A percentile compares a stretch with the other conserved stretches of the same genome.
Conservation (phyloP, 2,888 invertebrate genomes). For the Platerodrilus igneus region DNA sequence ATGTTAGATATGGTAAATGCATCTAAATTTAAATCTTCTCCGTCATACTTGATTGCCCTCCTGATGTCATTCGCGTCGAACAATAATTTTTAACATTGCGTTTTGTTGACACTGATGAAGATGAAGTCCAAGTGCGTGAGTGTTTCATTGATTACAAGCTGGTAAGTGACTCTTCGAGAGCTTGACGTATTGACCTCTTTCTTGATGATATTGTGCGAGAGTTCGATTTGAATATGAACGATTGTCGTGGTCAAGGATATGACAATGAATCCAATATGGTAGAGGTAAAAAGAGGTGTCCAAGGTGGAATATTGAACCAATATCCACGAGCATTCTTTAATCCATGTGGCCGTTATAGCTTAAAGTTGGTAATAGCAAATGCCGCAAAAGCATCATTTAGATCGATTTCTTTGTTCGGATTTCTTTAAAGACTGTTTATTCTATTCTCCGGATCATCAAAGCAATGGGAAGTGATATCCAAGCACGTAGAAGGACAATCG, state of each 20-base stretch:
- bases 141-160: slow-evolving; percentile 11
- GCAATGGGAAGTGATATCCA: not conserved
- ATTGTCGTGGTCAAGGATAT: slow-evolving; percentile 8
- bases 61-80: slow-evolving; percentile 7
- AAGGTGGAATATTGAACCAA: slow-evolving; percentile 21
- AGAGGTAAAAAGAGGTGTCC: slow-evolving; percentile 20
- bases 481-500: slow-evolving; percentile 1
- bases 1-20: slow-evolving; percentile 4
- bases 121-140: slow-evolving; percentile 8
- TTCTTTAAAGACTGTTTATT: not conserved
- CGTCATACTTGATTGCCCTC: slow-evolving; percentile 8
- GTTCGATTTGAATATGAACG: slow-evolving; percentile 8
- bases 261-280: slow-evolving; percentile 28
- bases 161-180: slow-evolving; percentile 11
- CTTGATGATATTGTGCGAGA: slow-evolving; percentile 8
- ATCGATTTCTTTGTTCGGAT: slow-evolving; percentile 4
- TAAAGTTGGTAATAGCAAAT: slow-evolving; percentile 16
- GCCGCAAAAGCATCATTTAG: slow-evolving; percentile 11
- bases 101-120: slow-evolving; percentile 20
- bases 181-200: slow-evolving; percentile 7
- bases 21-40: slow-evolving; percentile 7
- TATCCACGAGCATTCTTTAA: slow-evolving; percentile 23
- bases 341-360: slow-evolving; percentile 15
- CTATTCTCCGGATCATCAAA: not conserved
- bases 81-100: slow-evolving; percentile 9